A percentile compares a stretch with the other conserved stretches of the same genome.
phyloP scores from a whole-genome alignment of 2,113 vertebrate species.

The Hippocampus comes region DNA sequence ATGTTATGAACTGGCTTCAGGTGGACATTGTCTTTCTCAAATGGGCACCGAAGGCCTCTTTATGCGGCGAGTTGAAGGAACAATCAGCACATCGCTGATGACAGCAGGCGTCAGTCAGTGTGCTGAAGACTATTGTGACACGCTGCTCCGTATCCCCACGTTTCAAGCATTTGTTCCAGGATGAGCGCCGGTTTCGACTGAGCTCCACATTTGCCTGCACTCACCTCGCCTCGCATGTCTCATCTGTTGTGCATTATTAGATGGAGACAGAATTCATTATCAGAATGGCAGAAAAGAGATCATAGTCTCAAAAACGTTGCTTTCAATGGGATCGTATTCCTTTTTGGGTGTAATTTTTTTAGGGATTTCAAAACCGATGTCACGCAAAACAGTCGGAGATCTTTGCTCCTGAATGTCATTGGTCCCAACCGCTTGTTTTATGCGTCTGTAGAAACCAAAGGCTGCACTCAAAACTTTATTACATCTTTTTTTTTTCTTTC shows the following conservation, averaged over 20 bases:
- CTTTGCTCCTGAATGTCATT: not conserved
- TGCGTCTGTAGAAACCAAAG: not conserved
- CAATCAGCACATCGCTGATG: conserved; percentile 5
- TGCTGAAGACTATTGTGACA: conserved; percentile 18
- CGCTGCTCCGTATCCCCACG: not conserved
- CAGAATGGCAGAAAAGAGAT: conserved; percentile 13
- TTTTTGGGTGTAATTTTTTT: not conserved
- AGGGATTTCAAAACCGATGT: not conserved
- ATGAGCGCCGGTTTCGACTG: conserved; percentile 14
- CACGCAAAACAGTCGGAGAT: not conserved
- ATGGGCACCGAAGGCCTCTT: conserved; percentile 44
- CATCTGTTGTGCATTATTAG: conserved; percentile 57
- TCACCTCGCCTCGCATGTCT: conserved; percentile 24
- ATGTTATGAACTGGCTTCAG: conserved; percentile 47
- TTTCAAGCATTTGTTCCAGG: conserved; percentile 24
- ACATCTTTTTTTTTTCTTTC: not conserved
- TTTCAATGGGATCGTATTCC: conserved; percentile 10
- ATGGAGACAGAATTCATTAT: conserved; percentile 23
- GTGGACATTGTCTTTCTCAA: conserved; percentile 38
- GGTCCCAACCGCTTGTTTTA: not conserved
- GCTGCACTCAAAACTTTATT: not conserved
- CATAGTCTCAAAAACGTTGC: not conserved
- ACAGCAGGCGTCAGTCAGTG: conserved; percentile 1
- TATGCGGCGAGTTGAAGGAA: conserved; percentile 22
- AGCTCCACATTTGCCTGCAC: conserved; percentile 12